Conservation (phyloP, 2,113 vertebrate species). For the Brachirus orientalis region DNA sequence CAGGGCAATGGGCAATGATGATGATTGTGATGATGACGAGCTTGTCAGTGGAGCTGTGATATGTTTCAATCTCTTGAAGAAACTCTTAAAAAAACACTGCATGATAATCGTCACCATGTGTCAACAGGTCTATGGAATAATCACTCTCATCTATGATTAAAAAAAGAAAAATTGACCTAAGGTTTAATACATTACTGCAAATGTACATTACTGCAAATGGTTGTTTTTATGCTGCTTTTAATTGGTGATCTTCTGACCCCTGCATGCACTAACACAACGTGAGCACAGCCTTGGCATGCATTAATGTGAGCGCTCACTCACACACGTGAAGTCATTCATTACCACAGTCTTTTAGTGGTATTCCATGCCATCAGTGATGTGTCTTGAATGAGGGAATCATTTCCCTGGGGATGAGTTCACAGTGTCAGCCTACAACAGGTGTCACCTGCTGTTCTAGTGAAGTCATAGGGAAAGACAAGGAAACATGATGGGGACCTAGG, state of each 20-base stretch:
- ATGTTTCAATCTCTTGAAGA: background rate
- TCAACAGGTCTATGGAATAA: constrained; percentile 2
- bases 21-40: background rate
- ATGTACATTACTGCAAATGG: constrained; percentile 40
- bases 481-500: background rate
- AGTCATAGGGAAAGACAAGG: constrained; percentile 1
- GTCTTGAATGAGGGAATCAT: constrained; percentile 38
- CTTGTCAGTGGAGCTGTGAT: background rate
- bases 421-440: constrained; percentile 13
- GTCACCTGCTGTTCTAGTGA: background rate
- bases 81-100: background rate
- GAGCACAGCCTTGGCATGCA: constrained; percentile 43
- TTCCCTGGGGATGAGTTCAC: constrained; percentile 34
- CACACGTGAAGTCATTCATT: constrained; percentile 37
- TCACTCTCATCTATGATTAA: background rate
- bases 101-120: too few species aligned
- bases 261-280: constrained; percentile 27
- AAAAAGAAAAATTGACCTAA: constrained; percentile 16
- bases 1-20: background rate
- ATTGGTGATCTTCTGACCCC: constrained; percentile 60
- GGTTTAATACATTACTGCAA: constrained; percentile 28
- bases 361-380: constrained; percentile 29
- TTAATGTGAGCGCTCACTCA: constrained; percentile 59
- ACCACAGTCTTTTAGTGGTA: constrained; percentile 47
- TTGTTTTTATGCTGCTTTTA: constrained; percentile 60